Evolutionary conservation across 2,888 invertebrate genomes (phyloP).

Genomic region (Globia sparganii): DNA sequence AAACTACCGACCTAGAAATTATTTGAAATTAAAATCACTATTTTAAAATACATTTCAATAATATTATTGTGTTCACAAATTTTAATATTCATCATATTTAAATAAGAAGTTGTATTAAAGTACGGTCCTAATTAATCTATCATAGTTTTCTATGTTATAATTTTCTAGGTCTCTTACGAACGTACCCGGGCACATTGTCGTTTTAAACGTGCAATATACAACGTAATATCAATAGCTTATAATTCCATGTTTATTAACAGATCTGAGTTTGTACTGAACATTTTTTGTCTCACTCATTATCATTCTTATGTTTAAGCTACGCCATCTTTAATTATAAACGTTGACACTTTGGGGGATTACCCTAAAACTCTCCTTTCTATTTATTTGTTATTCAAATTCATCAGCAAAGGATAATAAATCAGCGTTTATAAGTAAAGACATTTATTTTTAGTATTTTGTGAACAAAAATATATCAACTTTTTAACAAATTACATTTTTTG

Average conservation of each 20-base stretch:
- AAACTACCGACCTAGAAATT: constrained; percentile 66
- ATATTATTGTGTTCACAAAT: constrained; percentile 53
- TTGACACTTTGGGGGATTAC: constrained; percentile 39
- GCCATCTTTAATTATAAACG: constrained; percentile 64
- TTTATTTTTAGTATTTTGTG: constrained; percentile 52
- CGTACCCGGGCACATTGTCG: constrained; percentile 67
- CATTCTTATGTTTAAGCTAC: constrained; percentile 47
- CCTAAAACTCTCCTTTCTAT: constrained; percentile 61
- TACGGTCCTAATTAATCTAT: constrained; percentile 34
- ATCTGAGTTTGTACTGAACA: constrained; percentile 74
- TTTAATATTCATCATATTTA: constrained; percentile 43
- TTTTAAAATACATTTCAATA: constrained; percentile 10
- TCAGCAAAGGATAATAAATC: constrained; percentile 56
- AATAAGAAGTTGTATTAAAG: constrained; percentile 34
- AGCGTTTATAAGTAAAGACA: constrained; percentile 52
- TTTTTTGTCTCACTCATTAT: constrained; percentile 65
- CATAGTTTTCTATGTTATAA: constrained; percentile 1
- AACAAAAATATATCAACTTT: constrained; percentile 64
- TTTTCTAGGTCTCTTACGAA: constrained; percentile 44
- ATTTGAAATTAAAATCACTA: constrained; percentile 42
- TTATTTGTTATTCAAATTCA: constrained; percentile 61
- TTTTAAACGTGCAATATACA: constrained; percentile 77
- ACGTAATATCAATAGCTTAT: constrained; percentile 65
- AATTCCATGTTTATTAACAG: constrained; percentile 69
- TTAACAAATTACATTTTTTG: constrained; percentile 62